Evolutionary conservation across 1,140 invertebrate species (phyloP), one percentile per base, ranked within the genome.

Genomic region (Lasaia peninsularis): DNA sequence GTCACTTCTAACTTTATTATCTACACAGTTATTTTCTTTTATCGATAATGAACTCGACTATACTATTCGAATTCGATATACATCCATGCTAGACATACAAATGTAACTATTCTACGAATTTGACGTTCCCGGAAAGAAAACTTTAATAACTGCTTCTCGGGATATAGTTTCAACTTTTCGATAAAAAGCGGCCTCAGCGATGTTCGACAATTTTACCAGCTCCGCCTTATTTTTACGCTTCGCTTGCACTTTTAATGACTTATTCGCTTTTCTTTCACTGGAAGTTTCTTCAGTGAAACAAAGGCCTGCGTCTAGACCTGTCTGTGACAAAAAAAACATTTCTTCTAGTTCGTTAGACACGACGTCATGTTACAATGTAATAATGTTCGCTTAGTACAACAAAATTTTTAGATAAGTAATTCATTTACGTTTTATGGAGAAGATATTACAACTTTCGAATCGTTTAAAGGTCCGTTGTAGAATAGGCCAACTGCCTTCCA

Each of bases 171-270:
- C 66, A 71, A 83, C 71, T 83, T 80, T 75, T 74, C 73, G 70
- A 79, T 75, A 77, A 75, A 8, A 53, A 48, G 37, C 18, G 10
- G 10, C 40, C 40, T 48, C 40, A 21, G 40, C 18, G 20, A 48
- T 48, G 40, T 21, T 48, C 20, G 21, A 54, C 33, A 20, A 40
- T 40, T 40, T 28, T 37, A 50, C 4, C 21, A 10, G 34, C 11
- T 51, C 24, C 33, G 52, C 63, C 68, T 76, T 65, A 68, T 73
- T 73, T 67, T 80, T 76, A 73, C 75, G 75, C 73, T 80, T 64
- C 68, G 67, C 63, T 66, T 69, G 69, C 65, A 80, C 73, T 84
- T 84, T 78, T 81, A 84, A 84, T 84, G 77, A 84, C 78, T 84
- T 81, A 75, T 75, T 71, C 69, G 63, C 61, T 72, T 73, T 73